A percentile compares a stretch with the other conserved stretches of the same genome.
These are phyloP conservation scores for Coelopa pilipes DNA, from an alignment of 2,888 invertebrate species.

Conservation along the genomic window DNA sequence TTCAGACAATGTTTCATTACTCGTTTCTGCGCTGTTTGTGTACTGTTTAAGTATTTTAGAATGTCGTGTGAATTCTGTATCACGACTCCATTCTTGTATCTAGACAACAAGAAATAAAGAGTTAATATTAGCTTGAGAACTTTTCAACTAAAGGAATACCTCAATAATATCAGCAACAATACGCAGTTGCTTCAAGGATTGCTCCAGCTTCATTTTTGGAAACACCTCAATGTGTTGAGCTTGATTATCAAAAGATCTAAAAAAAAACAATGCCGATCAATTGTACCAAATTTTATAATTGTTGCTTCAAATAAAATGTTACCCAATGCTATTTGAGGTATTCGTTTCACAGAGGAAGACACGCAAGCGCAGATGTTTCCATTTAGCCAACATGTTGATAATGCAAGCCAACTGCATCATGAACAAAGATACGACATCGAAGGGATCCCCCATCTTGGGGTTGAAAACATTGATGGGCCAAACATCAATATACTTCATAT, in stretches of 20 bases:
- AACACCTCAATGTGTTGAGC: conserved; percentile 59
- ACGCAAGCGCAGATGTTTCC: conserved; percentile 87
- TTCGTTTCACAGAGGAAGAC: conserved; percentile 83
- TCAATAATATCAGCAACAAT: conserved; percentile 86
- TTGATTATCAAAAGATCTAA: conserved; percentile 61
- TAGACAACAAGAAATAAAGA: conserved; percentile 47
- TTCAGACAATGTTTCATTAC: conserved; percentile 57
- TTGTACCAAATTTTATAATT: not conserved
- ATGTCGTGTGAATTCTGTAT: conserved; percentile 69
- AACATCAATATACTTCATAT: conserved; percentile 89
- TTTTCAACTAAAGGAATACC: conserved; percentile 59
- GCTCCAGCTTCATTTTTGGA: conserved; percentile 69
- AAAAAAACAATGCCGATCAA: not conserved
- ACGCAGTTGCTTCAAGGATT: conserved; percentile 83
- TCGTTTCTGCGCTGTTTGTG: conserved; percentile 61
- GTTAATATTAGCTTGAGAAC: not conserved
- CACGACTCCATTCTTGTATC: conserved; percentile 73
- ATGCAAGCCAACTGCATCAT: conserved; percentile 97
- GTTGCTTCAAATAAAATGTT: not conserved
- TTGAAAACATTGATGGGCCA: conserved; percentile 95
- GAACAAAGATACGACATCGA: conserved; percentile 92
- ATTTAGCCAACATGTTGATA: conserved; percentile 88
- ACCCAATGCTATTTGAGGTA: conserved; percentile 39
- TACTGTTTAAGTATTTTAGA: conserved; percentile 63
- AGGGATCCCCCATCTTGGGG: conserved; percentile 80